Base-by-base conservation (phyloP, 2,113 vertebrate genomes). In the Erythrolamprus reginae region DNA sequence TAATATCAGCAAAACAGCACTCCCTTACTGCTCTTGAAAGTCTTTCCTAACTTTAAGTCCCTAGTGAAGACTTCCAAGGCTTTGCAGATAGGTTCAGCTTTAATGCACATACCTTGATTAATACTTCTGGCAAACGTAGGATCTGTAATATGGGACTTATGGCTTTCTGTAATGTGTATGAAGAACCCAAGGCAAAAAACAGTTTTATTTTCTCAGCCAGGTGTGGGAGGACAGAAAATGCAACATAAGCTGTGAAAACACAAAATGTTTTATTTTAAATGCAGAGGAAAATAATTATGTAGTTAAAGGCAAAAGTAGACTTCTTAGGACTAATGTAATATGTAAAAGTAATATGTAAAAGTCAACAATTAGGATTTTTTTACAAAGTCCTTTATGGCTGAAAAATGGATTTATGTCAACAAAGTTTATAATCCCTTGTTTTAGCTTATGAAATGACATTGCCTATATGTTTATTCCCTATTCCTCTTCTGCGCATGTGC, bases 191-290 rank as follows among this genome's bases (percentile, higher is more conserved):
- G 33, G 83, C n/a, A 86, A 90, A 90, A 42, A 90, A 61, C 4
- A 90, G 38, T 47, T 90, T 86, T 4, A 90, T 65, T 85, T 90
- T 90, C 65, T 90, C 83, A 90, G 55, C 47, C 47, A 90, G 7
- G 10, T 85, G 45, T 10, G 89, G 83, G 12, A 86, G 4, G 24
- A 51, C n/a, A 85, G 83, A 90, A 90, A 90, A 65, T 65, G 1
- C 89, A 61, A 86, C n/a, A 28, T 42, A 65, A 86, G 3, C 89
- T 90, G 23, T 47, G 21, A 42, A 55, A 13, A 65, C 26, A 51
- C 2, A n/a, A 53, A 33, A 86, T 8, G 38, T n/a, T 17, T 51
- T 21, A 53, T 88, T 88, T 53, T 65, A 65, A 65, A n/a, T 65
- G 58, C 28, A n/a, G 10, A 61, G 58, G 10, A 61, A 65, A 65